phyloP scores from a whole-genome alignment of 37 sponge, comb jelly and placozoan species.

The Aplysina aerophoba region DNA sequence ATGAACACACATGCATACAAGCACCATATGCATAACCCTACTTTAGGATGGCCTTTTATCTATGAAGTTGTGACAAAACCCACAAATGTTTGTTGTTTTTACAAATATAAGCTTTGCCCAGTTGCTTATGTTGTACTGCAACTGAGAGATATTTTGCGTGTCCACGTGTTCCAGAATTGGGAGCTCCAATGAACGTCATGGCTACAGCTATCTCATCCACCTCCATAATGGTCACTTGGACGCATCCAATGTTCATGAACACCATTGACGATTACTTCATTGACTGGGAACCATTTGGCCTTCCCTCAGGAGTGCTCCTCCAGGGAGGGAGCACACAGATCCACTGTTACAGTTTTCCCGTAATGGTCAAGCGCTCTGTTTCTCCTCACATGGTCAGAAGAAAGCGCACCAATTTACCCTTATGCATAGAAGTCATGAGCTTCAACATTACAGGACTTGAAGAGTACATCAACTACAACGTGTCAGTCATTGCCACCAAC shows the following conservation, averaged over 20 bases:
- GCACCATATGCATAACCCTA: no score
- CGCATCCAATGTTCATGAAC: background rate
- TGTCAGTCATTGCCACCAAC: constrained; percentile 1
- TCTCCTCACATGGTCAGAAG: no score
- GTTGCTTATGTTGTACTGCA: no score
- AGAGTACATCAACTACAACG: constrained; percentile 16
- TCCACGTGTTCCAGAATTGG: background rate
- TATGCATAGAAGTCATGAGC: background rate
- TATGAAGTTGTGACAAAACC: no score
- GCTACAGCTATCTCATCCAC: background rate
- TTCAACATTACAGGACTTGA: constrained; percentile 25
- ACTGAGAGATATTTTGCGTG: no score
- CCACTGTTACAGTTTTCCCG: background rate
- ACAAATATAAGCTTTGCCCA: no score
- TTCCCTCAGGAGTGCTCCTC: background rate
- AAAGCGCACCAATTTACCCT: background rate
- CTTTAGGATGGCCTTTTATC: no score
- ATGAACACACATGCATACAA: no score
- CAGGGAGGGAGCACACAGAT: constrained; percentile 12
- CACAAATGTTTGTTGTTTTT: no score
- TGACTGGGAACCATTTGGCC: background rate
- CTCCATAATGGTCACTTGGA: background rate
- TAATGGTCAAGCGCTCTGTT: no score
- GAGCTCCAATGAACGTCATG: background rate
- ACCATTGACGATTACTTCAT: constrained; percentile 10